Evolutionary conservation across 1,140 invertebrate genomes (phyloP), one percentile per base, ranked within the genome.

Genomic region (Plectrocnemia conspersa): DNA sequence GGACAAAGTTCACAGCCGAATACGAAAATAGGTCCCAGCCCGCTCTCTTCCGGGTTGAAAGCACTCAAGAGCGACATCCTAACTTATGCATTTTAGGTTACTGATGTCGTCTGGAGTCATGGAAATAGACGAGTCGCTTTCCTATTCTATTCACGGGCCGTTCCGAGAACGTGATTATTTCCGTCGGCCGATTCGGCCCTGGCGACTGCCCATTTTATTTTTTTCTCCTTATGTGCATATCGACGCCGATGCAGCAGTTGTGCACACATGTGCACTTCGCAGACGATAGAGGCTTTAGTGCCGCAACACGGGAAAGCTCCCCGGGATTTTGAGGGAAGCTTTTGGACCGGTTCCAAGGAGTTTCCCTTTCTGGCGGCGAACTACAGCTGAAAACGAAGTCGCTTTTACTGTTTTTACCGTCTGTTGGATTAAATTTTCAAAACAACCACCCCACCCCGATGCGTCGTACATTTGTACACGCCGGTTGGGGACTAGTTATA

Each of bases 351-450:
- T 33, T 48, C 46, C 46, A 48, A 29, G 25, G 13, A 5, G 11
- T 3, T 29, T 27, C 46, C 33, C 29, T 48, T 48, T 48, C 46
- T 18, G 15, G 38, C 18, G 25, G 21, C 11, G n/a, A 21, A 3
- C 21, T 2, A 7, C 24, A 2, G 44, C 24, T 32, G 46, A 48
- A 48, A 48, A 24, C 32, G 46, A 48, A 48, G 36, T 32, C 25
- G 23, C 46, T 29, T 48, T 48, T 48, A 48, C 46, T 27, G 22
- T 48, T 48, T 25, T 45, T n/a, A 13, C 19, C 5, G 46, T 29
- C 35, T 21, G 15, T 19, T 10, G 25, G 33, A 48, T 48, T 48
- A 48, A 48, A 48, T 48, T 48, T 48, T 48, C 46, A 35, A 22
- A 19, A 19, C 16, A 11, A 11, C n/a, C 16, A 33, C 32, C 32